Base-by-base conservation (phyloP, 1,140 invertebrate species). In the Trissolcus basalis region DNA sequence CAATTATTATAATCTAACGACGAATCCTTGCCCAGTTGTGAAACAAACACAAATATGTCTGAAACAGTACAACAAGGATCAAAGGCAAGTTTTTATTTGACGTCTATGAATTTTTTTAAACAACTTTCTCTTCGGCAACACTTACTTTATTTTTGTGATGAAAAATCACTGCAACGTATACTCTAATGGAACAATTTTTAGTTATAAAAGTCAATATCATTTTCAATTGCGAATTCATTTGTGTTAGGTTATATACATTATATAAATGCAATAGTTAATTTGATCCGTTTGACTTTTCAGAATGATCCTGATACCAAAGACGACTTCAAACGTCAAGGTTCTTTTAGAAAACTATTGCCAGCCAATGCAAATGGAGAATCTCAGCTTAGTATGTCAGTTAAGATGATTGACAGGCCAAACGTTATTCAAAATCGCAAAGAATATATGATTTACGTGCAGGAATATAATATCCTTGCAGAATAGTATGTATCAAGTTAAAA, bases 391-490 rank as follows among this genome's bases (percentile, higher is more conserved):
- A 89, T 91, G 85, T 89, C 90, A 32, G 87, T 88, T 14, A 90
- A 89, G 84, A 90, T 90, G 86, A 90, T 90, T 54, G 89, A 90
- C 54, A 88, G 89, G 65, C 87, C 89, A 70, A 88, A 85, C 63
- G 79, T 86, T 3, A 84, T 87, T 1, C 86, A 87, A 41, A 89
- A 86, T 74, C 87, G 86, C 32, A 89, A 89, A 44, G 85, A 87
- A 68, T 86, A 89, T 67, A 87, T 87, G 14, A 83, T 89, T 63
- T 92, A 92, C 81, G 90, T 93, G 77, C 91, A 93, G 63, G 94
- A 95, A 83, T 95, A 95, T 77, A 91, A 93, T 74, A 91, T 95
- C 68, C 89, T 94, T 63, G 93, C 93, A 0, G 94, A 95, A 87
- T 95, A 94, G 93, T 95, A 90, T 91, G 91, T 90, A 61, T 27